Percentiles rank a stretch among this genome's conserved stretches.
Conservation (phyloP, 64 coral and sea anemone species). For the Dendrophyllia cribrosa region DNA sequence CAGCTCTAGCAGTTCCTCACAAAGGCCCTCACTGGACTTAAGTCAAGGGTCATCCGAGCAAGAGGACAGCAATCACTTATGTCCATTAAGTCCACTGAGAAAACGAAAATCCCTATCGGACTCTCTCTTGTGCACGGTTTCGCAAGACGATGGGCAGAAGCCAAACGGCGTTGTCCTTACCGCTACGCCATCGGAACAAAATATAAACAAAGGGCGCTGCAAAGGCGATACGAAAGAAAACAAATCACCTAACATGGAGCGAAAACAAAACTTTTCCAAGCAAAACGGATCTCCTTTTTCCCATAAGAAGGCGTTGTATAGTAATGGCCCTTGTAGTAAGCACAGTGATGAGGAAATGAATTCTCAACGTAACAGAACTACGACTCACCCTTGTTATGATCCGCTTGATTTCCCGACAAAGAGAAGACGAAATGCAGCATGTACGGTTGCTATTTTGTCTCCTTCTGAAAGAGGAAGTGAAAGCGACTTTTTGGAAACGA, state of each 20-base stretch:
- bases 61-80: background rate
- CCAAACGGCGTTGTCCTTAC: background rate
- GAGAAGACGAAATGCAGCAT: conserved; percentile 38
- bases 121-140: conserved; percentile 17
- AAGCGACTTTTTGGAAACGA: conserved; percentile 70
- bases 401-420: conserved; percentile 16
- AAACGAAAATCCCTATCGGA: conserved; percentile 46
- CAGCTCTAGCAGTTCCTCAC: background rate
- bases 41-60: background rate
- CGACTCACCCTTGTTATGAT: conserved; percentile 54
- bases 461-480: conserved; percentile 21
- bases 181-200: background rate
- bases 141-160: background rate
- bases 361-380: conserved; percentile 27
- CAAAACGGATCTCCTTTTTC: conserved; percentile 29
- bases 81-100: background rate
- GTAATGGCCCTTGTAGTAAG: conserved; percentile 30
- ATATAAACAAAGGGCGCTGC: background rate
- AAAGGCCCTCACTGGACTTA: conserved; percentile 12
- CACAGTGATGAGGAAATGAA: conserved; percentile 11
- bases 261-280: conserved; percentile 1
- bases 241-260: background rate
- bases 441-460: conserved; percentile 37
- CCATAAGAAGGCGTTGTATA: background rate
- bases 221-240: background rate